Evolutionary conservation across 2,113 vertebrate species (phyloP), one percentile per base, ranked within the genome.

Genomic region (Corythornis vintsioides): DNA sequence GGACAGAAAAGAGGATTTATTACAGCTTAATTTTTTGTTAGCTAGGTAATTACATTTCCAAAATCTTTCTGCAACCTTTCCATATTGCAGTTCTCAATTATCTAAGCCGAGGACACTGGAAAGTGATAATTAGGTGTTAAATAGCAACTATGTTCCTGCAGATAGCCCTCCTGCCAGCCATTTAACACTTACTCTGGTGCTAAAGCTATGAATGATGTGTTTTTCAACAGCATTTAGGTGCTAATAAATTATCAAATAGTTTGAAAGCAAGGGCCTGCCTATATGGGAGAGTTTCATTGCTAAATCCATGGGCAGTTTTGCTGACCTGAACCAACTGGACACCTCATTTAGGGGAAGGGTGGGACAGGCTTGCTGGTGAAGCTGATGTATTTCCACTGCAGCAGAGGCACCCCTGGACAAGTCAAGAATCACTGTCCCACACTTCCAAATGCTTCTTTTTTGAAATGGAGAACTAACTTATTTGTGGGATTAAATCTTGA

Each of bases 101-200:
- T 74, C 82, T 83, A 88, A 56, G 60, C 78, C 74, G 78, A 89
- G 64, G 87, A 94, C 75, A 77, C 64, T 67, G 67, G 42, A 52
- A 94, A 96, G 92, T 53, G 91, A 91, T 91, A 94, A 96, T 91
- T 79, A 89, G 60, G 84, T 92, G 92, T 83, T 83, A 96, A 95
- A 83, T 67, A 85, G 67, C 24, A 77, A 33, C 52, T 42, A 1
- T 69, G 67, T 45, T 85, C 71, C 55, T 76, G 66, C 71, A 93
- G 89, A 95, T 93, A 94, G 82, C 18, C 78, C 63, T 91, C 71
- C 78, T 85, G 78, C n/a, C 78, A 91, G 64, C 52, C 64, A 48
- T 91, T 92, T 96, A 70, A 87, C 75, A 48, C 67, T 61, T 76
- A 22, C 28, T 79, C 50, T 28, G 42, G 55, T 82, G 86, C 55